Evolutionary conservation across 2,797 vertebrate species (phyloP), one percentile per base, ranked within the genome.

Genomic region (Phalloptychus januarius): DNA sequence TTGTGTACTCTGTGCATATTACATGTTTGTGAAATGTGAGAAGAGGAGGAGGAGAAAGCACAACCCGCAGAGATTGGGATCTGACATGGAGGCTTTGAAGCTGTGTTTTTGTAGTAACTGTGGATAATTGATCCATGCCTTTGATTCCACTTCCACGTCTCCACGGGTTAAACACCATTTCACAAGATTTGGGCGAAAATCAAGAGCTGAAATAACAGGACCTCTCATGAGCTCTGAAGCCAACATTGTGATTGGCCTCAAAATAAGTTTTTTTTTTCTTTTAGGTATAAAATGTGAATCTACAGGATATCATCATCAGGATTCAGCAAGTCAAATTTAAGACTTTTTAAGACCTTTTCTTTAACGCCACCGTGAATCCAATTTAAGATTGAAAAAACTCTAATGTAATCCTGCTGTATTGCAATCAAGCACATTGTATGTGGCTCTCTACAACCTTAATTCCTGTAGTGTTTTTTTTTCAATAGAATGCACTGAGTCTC

Each of bases 101-200:
- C 89, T 81, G 84, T 90, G 90, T 89, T 92, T 88, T 88, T 87
- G 87, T 92, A 86, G 86, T 93, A 93, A 90, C 86, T 93, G 91
- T 91, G 89, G 92, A 92, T 93, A 93, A 94, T 93, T 94, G 88
- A 93, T 93, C 91, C 79, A 42, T 85, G 85, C 82, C 90, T 91
- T 93, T 91, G 90, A 93, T 92, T 93, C 81, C 80, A 78, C 81
- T 82, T 78, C 76, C 72, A 73, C 79, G 84, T 91, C 82, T 84
- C 74, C 36, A 71, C 7, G 67, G 81, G 79, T 38, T 77, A 82
- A 86, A 78, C 74, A 31, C 80, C 72, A 80, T 89, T 88, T 86
- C 81, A 85, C 40, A 71, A 83, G 78, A 80, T 80, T 78, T 83
- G 76, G 70, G 75, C 78, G 65, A 77, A 77, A 85, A 81, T 65